Evolutionary conservation across 1,140 invertebrate species (phyloP).

Genomic region (Leptestheria dahalacensis): DNA sequence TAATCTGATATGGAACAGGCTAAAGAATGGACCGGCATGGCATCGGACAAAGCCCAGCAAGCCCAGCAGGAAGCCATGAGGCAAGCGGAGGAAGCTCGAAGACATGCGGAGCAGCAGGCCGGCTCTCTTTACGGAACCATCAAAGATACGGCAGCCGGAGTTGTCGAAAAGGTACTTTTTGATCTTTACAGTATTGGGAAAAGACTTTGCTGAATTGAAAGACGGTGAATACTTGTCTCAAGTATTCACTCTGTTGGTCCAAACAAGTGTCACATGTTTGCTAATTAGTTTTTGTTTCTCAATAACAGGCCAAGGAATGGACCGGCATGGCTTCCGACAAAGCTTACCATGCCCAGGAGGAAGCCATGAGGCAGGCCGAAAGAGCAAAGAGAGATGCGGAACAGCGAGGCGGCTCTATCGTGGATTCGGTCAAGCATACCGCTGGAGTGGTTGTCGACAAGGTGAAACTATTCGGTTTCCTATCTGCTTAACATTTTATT

Average conservation of each 20-base stretch:
- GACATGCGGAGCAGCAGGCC: background rate
- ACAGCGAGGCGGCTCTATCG: too few species aligned
- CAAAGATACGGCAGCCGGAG: background rate
- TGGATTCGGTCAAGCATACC: too few species aligned
- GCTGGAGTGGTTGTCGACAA: too few species aligned
- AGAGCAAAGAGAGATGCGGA: background rate
- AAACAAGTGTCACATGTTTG: too few species aligned
- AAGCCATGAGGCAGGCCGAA: background rate
- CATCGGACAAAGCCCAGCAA: background rate
- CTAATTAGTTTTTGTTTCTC: background rate
- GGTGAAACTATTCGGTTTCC: too few species aligned
- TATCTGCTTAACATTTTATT: too few species aligned
- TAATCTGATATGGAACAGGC: too few species aligned
- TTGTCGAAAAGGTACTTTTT: background rate
- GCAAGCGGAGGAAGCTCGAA: background rate
- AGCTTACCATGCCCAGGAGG: background rate
- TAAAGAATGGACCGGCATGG: background rate
- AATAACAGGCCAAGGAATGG: background rate
- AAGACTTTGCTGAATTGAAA: too few species aligned
- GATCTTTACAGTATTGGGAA: too few species aligned
- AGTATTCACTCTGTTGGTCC: too few species aligned
- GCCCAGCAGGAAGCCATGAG: background rate
- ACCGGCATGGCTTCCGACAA: background rate
- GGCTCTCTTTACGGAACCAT: background rate
- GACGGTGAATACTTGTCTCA: too few species aligned